Evolutionary conservation across 2,888 invertebrate genomes (phyloP).

Genomic region (Nephrotoma flavescens): DNA sequence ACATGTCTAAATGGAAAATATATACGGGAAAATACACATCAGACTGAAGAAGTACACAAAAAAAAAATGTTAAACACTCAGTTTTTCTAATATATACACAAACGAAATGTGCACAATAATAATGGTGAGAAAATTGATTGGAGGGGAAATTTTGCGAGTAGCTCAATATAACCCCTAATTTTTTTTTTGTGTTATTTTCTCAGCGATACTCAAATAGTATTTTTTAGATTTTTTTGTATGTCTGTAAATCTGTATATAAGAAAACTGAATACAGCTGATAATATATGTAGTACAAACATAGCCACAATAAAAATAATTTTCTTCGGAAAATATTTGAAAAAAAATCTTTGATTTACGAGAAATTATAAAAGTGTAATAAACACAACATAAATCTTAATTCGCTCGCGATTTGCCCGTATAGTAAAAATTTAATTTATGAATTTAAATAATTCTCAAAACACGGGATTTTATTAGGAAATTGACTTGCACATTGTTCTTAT

Average conservation of each 20-base stretch:
- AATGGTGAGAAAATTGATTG: neutral
- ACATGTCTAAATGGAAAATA: neutral
- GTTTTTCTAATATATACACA: neutral
- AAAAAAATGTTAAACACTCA: neutral
- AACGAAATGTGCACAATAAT: neutral
- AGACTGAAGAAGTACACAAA: neutral
- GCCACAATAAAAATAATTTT: neutral
- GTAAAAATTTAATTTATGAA: neutral
- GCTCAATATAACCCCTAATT: neutral
- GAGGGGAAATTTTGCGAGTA: neutral
- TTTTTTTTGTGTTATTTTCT: neutral
- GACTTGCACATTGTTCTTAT: neutral
- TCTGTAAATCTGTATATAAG: neutral
- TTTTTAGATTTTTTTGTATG: neutral
- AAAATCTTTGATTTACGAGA: neutral
- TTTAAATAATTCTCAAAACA: neutral
- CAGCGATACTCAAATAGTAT: neutral
- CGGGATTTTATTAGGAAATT: neutral
- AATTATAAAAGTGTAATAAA: neutral
- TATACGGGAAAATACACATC: neutral
- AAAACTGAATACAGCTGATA: neutral
- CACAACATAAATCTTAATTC: neutral
- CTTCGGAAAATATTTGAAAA: neutral
- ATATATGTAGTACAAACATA: neutral
- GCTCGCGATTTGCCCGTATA: neutral